These are phyloP conservation scores for Scaptomyza reducta DNA, from an alignment of 2,888 invertebrate genomes.

Conservation along the genomic window DNA sequence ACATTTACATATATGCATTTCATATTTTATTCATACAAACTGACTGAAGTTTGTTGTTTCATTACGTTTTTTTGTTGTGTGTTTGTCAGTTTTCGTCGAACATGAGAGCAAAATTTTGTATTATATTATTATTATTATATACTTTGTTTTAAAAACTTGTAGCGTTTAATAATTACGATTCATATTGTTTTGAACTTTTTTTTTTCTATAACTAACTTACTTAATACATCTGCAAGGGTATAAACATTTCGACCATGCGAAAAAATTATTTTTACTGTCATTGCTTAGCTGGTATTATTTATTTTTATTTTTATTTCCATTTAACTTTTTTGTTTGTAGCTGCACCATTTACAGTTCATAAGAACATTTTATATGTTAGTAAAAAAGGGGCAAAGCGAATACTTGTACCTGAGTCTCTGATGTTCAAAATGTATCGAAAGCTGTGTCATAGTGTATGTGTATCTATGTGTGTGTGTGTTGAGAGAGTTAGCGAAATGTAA, in stretches of 20 bases:
- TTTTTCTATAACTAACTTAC: too few relatives aligned
- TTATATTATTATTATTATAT: too few relatives aligned
- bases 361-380: constrained; percentile 10
- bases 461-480: constrained; percentile 22
- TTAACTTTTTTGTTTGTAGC: constrained; percentile 10
- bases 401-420: constrained; percentile 75
- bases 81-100: too few relatives aligned
- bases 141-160: too few relatives aligned
- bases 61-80: too few relatives aligned
- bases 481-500: constrained; percentile 14
- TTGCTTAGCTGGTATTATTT: too few relatives aligned
- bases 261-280: not conserved
- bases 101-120: too few relatives aligned
- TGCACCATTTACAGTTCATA: constrained; percentile 27
- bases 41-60: too few relatives aligned
- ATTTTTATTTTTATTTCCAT: not conserved
- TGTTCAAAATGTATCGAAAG: constrained; percentile 56
- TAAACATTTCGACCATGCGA: not conserved
- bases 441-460: constrained; percentile 27
- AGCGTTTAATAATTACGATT: too few relatives aligned
- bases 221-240: constrained; percentile 3
- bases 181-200: too few relatives aligned
- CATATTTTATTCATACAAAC: not conserved
- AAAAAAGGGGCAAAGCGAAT: constrained; percentile 28
- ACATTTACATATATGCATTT: not conserved